Percentiles rank a stretch among this genome's conserved stretches.
phyloP scores from a whole-genome alignment of 2,797 vertebrate genomes.

The Chelon labrosus region DNA sequence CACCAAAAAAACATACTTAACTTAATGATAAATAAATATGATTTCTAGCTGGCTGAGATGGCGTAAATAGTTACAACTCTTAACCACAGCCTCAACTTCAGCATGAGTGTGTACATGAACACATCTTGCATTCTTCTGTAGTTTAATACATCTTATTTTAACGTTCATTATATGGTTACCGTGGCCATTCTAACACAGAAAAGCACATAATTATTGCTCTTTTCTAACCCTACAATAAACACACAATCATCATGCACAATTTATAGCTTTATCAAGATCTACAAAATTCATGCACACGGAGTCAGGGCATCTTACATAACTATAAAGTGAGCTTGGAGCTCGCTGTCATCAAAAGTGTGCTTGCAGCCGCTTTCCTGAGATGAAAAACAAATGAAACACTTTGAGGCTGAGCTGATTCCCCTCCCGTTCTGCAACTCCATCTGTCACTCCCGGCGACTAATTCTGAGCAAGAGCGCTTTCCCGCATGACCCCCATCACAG shows the following conservation, averaged over 20 bases:
- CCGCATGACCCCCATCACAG: slow-evolving; percentile 78
- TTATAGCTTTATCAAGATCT: slow-evolving; percentile 59
- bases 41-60: background rate
- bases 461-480: slow-evolving; percentile 73
- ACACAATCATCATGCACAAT: slow-evolving; percentile 41
- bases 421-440: slow-evolving; percentile 71
- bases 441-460: slow-evolving; percentile 78
- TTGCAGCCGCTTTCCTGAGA: slow-evolving; percentile 60
- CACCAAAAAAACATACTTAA: no score
- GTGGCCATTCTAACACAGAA: slow-evolving; percentile 5
- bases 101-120: background rate
- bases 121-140: slow-evolving; percentile 3
- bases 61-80: slow-evolving; percentile 8
- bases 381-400: slow-evolving; percentile 81
- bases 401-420: slow-evolving; percentile 72
- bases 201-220: slow-evolving; percentile 17
- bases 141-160: slow-evolving; percentile 27
- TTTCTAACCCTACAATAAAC: slow-evolving; percentile 29
- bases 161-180: slow-evolving; percentile 27
- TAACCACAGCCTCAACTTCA: background rate
- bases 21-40: no score
- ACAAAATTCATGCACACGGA: slow-evolving; percentile 43
- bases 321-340: slow-evolving; percentile 48
- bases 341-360: slow-evolving; percentile 60
- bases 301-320: slow-evolving; percentile 67